Percentiles rank a stretch among this genome's conserved stretches.
These are phyloP conservation scores for Panagrolaimus sp. DNA, from an alignment of 1,140 invertebrate species.

Conservation along the genomic window DNA sequence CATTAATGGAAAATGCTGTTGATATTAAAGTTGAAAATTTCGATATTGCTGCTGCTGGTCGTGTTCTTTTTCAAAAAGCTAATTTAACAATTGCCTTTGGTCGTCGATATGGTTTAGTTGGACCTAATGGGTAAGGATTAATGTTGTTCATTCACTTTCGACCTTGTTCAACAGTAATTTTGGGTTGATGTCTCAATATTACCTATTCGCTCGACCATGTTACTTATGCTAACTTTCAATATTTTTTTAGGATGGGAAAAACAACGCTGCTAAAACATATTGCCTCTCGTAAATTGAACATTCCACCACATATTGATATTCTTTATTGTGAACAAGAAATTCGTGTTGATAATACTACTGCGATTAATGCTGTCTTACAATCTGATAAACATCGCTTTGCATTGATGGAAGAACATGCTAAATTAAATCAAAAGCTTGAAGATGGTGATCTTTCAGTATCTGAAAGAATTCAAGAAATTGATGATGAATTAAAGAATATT, in stretches of 20 bases:
- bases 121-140: slow-evolving; percentile 75
- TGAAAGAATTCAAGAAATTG: slow-evolving; percentile 74
- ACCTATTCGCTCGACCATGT: too few species aligned
- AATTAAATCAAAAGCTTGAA: slow-evolving; percentile 68
- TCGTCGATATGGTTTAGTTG: slow-evolving; percentile 90
- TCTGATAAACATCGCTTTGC: slow-evolving; percentile 71
- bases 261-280: slow-evolving; percentile 85
- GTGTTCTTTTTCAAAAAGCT: slow-evolving; percentile 94
- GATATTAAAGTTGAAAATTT: slow-evolving; percentile 98
- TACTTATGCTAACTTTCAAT: too few species aligned
- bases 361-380: slow-evolving; percentile 79
- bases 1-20: slow-evolving; percentile 82
- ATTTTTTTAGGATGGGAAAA: slow-evolving; percentile 71
- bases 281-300: slow-evolving; percentile 74
- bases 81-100: slow-evolving; percentile 85
- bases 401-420: slow-evolving; percentile 75
- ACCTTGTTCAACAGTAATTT: too few species aligned
- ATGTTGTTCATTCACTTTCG: background rate
- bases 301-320: slow-evolving; percentile 93
- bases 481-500: slow-evolving; percentile 84
- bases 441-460: slow-evolving; percentile 69
- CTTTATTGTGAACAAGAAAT: slow-evolving; percentile 86
- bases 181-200: too few species aligned
- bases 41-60: slow-evolving; percentile 91
- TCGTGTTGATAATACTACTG: slow-evolving; percentile 85